These are phyloP conservation scores for Theodoxus fluviatilis DNA, from an alignment of 2,888 invertebrate genomes.

Conservation along the genomic window DNA sequence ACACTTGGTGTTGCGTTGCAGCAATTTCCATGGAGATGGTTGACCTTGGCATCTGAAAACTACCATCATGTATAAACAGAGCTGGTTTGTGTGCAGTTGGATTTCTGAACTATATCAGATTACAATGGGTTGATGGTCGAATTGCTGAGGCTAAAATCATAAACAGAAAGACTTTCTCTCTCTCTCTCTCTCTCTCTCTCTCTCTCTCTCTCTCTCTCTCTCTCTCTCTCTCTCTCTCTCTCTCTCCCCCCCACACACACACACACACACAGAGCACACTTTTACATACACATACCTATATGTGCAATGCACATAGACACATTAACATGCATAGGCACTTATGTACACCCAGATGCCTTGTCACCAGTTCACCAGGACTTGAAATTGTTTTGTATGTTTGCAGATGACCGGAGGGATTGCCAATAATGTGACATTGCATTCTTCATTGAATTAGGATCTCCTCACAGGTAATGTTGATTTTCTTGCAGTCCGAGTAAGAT, in stretches of 20 bases:
- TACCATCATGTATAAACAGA: neutral
- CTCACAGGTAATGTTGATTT: too few relatives aligned
- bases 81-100: neutral
- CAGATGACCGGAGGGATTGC: too few relatives aligned
- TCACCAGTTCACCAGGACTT: too few relatives aligned
- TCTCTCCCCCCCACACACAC: neutral
- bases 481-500: too few relatives aligned
- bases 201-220: slow-evolving; percentile 8
- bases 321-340: neutral
- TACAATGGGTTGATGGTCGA: too few relatives aligned
- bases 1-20: too few relatives aligned
- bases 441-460: too few relatives aligned
- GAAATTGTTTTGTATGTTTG: too few relatives aligned
- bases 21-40: too few relatives aligned
- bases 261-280: neutral
- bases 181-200: slow-evolving; percentile 14
- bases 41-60: too few relatives aligned
- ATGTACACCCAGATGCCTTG: neutral
- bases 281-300: neutral
- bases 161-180: neutral
- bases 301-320: neutral
- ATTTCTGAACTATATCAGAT: neutral
- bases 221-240: neutral
- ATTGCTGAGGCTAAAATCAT: too few relatives aligned
- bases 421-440: too few relatives aligned